These are phyloP conservation scores for Lycaena phlaeas DNA, from an alignment of 2,888 invertebrate genomes.

Conservation along the genomic window DNA sequence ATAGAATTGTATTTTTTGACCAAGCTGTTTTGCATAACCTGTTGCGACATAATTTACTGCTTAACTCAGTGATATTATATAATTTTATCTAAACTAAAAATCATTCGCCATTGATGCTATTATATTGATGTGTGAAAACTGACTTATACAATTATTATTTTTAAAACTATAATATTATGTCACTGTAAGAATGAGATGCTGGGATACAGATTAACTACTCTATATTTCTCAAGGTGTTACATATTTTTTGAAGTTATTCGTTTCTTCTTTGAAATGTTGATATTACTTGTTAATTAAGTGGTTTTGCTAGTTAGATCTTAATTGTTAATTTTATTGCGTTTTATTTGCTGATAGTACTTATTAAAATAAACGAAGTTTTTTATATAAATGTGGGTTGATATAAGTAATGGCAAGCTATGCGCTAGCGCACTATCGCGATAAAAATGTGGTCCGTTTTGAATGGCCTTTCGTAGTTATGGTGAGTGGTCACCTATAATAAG, in stretches of 20 bases:
- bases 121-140: neutral
- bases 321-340: no score
- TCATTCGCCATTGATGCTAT: neutral
- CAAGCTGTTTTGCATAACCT: constrained; percentile 1
- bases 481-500: neutral
- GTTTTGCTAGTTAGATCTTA: no score
- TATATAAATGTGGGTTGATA: no score
- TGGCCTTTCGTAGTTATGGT: no score
- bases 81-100: constrained; percentile 1
- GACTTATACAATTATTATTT: neutral
- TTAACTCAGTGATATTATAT: neutral
- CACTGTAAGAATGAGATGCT: neutral
- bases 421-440: constrained; percentile 1
- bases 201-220: no score
- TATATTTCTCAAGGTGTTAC: no score
- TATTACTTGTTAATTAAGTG: no score
- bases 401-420: no score
- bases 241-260: no score
- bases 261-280: no score
- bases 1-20: neutral
- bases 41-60: neutral
- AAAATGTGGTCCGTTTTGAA: no score
- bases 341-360: neutral
- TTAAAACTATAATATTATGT: neutral
- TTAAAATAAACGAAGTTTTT: neutral